A percentile compares a stretch with the other conserved stretches of the same genome.
These are phyloP conservation scores for Isoperla grammatica DNA, from an alignment of 2,888 invertebrate species.

Conservation along the genomic window DNA sequence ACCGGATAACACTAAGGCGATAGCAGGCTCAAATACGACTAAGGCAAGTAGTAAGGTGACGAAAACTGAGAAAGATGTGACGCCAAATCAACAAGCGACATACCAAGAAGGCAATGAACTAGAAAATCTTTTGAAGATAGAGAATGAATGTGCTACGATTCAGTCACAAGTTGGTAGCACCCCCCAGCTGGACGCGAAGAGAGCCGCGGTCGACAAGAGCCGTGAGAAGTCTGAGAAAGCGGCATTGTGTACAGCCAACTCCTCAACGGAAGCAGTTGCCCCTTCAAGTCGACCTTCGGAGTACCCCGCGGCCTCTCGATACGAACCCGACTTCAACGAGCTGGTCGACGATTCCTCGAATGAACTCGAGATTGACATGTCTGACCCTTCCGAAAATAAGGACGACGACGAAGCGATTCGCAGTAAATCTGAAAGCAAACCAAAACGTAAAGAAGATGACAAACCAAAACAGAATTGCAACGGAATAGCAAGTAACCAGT, in stretches of 20 bases:
- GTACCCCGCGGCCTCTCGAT: conserved; percentile 45
- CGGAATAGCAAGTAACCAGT: neutral
- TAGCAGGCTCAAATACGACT: neutral
- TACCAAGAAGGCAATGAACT: conserved; percentile 37
- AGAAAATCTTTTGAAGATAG: conserved; percentile 46
- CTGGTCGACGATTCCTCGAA: conserved; percentile 69
- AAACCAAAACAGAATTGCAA: neutral
- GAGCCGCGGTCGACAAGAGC: conserved; percentile 32
- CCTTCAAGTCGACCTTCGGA: conserved; percentile 10
- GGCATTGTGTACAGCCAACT: conserved; percentile 41
- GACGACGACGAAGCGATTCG: conserved; percentile 53
- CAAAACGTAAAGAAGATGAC: conserved; percentile 32
- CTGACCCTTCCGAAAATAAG: conserved; percentile 61
- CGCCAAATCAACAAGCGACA: conserved; percentile 3
- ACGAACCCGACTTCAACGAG: conserved; percentile 71
- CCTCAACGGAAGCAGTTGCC: conserved; percentile 30
- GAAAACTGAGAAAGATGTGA: neutral
- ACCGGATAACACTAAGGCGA: conserved; percentile 7
- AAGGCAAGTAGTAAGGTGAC: conserved; percentile 3
- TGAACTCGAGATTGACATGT: conserved; percentile 74
- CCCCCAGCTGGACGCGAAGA: conserved; percentile 5
- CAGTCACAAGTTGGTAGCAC: conserved; percentile 43
- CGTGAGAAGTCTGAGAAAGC: conserved; percentile 32
- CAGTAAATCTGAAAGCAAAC: conserved; percentile 43
- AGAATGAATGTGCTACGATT: conserved; percentile 47